These are phyloP conservation scores for Lucinisca nassula DNA, from an alignment of 2,888 invertebrate species.

Conservation along the genomic window DNA sequence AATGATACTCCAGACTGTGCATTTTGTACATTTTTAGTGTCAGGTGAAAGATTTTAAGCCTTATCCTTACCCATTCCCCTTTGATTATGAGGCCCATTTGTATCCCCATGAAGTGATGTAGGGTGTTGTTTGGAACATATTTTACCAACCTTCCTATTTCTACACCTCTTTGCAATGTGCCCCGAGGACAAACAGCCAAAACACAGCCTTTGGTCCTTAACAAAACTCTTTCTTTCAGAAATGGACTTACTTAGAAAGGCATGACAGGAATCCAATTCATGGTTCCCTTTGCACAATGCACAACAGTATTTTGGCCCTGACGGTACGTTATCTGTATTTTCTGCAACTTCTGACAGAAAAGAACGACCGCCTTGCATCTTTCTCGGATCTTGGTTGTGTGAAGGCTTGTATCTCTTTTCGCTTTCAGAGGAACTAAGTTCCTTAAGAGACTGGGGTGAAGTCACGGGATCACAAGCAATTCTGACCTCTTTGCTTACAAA, in stretches of 20 bases:
- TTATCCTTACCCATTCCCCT: neutral
- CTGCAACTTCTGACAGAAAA: neutral
- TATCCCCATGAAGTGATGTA: conserved; percentile 63
- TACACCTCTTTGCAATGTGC: conserved; percentile 65
- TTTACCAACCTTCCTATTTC: conserved; percentile 37
- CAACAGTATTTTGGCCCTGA: neutral
- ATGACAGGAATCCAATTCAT: conserved; percentile 43
- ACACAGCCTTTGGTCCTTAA: conserved; percentile 59
- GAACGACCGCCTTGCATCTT: conserved; percentile 10
- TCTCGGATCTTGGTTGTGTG: neutral
- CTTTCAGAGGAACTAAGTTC: neutral
- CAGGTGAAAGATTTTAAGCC: too few species aligned
- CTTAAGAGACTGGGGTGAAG: conserved; percentile 38
- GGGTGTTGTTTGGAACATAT: conserved; percentile 63
- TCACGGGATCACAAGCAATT: conserved; percentile 57
- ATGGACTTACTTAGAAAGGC: conserved; percentile 38
- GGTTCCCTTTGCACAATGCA: conserved; percentile 36
- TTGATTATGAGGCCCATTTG: neutral
- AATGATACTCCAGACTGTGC: neutral
- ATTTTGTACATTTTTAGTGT: neutral
- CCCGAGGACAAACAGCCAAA: conserved; percentile 70
- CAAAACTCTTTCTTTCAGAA: conserved; percentile 42
- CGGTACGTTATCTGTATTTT: neutral
- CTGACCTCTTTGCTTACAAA: conserved; percentile 56
- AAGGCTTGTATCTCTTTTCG: neutral